Percentiles rank a stretch among this genome's conserved stretches.
These are phyloP conservation scores for Tipula helvola DNA, from an alignment of 2,888 invertebrate genomes.

Conservation along the genomic window DNA sequence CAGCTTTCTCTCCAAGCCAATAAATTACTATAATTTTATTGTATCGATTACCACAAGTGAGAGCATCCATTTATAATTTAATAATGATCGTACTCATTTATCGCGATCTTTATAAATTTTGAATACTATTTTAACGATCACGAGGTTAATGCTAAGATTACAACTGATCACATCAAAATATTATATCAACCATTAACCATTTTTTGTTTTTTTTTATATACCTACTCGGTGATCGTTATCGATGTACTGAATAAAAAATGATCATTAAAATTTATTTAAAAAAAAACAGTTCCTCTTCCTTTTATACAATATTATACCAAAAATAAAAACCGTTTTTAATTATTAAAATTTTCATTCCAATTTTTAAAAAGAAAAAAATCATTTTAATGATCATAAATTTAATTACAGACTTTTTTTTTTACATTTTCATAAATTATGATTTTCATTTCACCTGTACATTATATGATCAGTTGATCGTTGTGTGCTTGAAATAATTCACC, in stretches of 20 bases:
- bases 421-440: background rate
- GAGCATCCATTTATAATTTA: too few species aligned
- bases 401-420: background rate
- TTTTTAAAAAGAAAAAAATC: background rate
- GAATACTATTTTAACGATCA: too few species aligned
- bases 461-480: background rate
- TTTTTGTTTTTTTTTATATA: too few species aligned
- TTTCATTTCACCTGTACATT: background rate
- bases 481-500: background rate
- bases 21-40: too few species aligned
- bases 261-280: background rate
- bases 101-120: too few species aligned
- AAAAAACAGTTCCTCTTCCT: background rate
- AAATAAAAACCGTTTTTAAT: background rate
- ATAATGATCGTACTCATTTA: too few species aligned
- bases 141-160: too few species aligned
- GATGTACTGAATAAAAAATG: background rate
- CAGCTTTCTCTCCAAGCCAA: too few species aligned
- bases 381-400: background rate
- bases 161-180: too few species aligned
- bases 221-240: background rate
- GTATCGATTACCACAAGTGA: too few species aligned
- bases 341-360: background rate
- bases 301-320: background rate
- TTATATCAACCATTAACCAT: too few species aligned